Percentiles rank a stretch among this genome's conserved stretches.
These are phyloP conservation scores for Heteropelma amictum DNA, from an alignment of 2,888 invertebrate species.

Conservation along the genomic window DNA sequence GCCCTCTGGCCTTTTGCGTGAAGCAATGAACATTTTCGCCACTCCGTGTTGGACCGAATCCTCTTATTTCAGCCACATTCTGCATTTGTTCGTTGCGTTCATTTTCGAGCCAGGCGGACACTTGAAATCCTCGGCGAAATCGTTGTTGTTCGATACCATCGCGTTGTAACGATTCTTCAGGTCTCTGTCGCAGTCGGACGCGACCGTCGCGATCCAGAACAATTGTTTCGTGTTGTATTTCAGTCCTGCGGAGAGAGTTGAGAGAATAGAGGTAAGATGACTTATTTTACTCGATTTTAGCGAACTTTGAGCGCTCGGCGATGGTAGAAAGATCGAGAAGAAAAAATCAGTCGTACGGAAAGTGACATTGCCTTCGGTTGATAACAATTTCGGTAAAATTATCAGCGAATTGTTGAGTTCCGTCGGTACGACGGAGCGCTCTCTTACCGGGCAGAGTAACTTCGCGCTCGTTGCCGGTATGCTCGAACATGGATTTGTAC, in stretches of 20 bases:
- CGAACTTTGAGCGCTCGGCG: too few species aligned
- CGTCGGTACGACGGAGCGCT: too few species aligned
- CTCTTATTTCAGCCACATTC: conserved; percentile 51
- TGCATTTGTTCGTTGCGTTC: conserved; percentile 48
- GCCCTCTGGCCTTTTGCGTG: neutral
- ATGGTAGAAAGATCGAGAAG: too few species aligned
- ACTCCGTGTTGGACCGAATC: too few species aligned
- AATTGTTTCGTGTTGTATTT: conserved; percentile 54
- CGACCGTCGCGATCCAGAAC: conserved; percentile 53
- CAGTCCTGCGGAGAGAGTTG: conserved; percentile 24
- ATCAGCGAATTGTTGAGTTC: too few species aligned
- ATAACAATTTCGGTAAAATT: too few species aligned
- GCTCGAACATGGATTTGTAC: conserved; percentile 50
- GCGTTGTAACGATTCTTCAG: conserved; percentile 54
- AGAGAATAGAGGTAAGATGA: neutral
- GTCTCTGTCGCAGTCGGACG: conserved; percentile 50
- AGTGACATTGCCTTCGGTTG: too few species aligned
- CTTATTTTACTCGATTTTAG: too few species aligned
- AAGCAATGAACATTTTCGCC: too few species aligned
- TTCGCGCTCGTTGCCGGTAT: neutral
- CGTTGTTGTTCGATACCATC: conserved; percentile 49
- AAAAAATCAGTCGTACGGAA: too few species aligned
- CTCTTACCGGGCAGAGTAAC: conserved; percentile 45
- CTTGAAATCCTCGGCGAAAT: conserved; percentile 53
- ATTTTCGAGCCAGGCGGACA: conserved; percentile 50